Base-by-base conservation (phyloP, 2,113 vertebrate species). In the Acanthochromis polyacanthus region DNA sequence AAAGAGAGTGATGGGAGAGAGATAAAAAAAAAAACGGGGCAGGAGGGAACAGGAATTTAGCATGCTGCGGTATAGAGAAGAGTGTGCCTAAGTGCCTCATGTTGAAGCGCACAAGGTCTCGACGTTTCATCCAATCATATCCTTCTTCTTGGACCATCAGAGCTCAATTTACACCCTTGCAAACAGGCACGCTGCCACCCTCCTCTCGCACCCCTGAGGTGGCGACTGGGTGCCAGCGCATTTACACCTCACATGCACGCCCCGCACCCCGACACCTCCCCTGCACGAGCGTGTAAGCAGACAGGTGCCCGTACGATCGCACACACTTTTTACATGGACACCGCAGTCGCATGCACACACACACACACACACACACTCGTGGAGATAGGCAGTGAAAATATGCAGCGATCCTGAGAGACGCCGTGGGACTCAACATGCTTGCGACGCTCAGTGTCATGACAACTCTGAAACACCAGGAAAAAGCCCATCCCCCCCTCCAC, bases 81-180 rank as follows among this genome's bases (percentile, higher is more conserved):
- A 75, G 84, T 84, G 83, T 45, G 69, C 71, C 74, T 75, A 84
- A 86, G 84, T 74, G 85, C 69, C 71, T 70, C 28, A 22, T 60
- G 77, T 73, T 25, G 53, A 73, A 81, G 48, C 23, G 36, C 59
- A 73, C 77, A 81, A 78, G 76, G 75, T 88, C 84, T 89, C 69
- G 40, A 76, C 58, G 17, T 80, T 92, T 90, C 89, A 89, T 67
- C 89, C 88, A 85, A 94, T 90, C 87, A 77, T 77, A 90, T 84
- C 86, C 71, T 77, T 73, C 77, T 91, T 70, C 86, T 80, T 61
- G 68, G 89, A 81, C 86, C 81, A 81, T 88, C 74, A 88, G 75
- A 76, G 89, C 91, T 94, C 90, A 93, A 95, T 95, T 95, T 93
- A 93, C 93, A 95, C 93, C 87, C 87, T 86, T 10, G 45, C 78